Conservation (phyloP, 2,888 invertebrate genomes). For the Erebia ligea region DNA sequence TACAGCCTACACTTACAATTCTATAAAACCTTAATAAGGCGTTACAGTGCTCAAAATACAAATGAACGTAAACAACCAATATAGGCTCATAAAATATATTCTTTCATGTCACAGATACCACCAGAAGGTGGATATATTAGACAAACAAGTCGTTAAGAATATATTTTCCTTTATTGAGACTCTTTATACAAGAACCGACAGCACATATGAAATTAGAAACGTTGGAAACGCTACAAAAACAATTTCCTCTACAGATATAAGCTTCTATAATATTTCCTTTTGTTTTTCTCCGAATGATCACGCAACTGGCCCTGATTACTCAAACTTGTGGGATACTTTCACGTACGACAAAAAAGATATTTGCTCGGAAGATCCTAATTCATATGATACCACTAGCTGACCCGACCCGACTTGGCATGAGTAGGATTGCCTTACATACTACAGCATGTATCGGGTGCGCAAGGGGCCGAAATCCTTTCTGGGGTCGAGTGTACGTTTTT, state of each 20-base stretch:
- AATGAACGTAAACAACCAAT: not conserved
- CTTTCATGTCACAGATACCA: conserved; percentile 1
- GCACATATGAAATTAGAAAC: conserved; percentile 46
- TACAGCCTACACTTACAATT: too few species aligned
- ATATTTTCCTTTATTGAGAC: conserved; percentile 44
- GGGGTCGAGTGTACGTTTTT: too few species aligned
- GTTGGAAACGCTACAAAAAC: conserved; percentile 50
- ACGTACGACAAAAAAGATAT: not conserved
- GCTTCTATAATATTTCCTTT: conserved; percentile 47
- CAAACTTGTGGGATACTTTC: conserved; percentile 10
- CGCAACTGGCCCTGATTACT: conserved; percentile 22
- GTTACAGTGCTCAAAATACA: not conserved
- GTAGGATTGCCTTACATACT: too few species aligned
- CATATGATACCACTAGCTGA: not conserved
- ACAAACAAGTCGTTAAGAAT: conserved; percentile 41
- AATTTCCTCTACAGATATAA: conserved; percentile 54
- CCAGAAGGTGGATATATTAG: conserved; percentile 24
- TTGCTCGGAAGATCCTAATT: not conserved
- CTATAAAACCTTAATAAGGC: too few species aligned
- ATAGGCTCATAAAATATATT: not conserved
- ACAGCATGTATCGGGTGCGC: too few species aligned
- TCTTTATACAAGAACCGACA: conserved; percentile 40
- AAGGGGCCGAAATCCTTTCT: too few species aligned
- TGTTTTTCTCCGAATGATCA: conserved; percentile 37
- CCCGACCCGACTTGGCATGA: too few species aligned